Base-by-base conservation (phyloP, 2,113 vertebrate genomes). In the Apodemus sylvaticus region DNA sequence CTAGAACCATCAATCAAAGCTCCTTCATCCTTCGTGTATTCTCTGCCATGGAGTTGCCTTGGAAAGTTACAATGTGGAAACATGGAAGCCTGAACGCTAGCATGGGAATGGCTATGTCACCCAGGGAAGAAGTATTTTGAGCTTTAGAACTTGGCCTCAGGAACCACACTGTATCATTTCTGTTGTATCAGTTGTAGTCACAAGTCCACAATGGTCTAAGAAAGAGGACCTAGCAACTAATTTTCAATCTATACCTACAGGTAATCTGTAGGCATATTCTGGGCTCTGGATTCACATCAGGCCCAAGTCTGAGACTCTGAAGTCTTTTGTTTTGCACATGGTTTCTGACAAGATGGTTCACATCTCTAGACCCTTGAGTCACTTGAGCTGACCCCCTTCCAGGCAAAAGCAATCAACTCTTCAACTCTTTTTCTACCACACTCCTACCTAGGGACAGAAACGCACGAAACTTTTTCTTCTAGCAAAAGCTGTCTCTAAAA, bases 401-500 rank as follows among this genome's bases (percentile, higher is more conserved):
- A 9, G 0, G 24, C 42, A 58, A 85, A 74, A 78, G 48, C 48
- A 76, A 34, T 51, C 24, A 73, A 2, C 19, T 71, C 22, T 29
- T 78, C n/a, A 70, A 1, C 29, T 31, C 64, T 66, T 91, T 60
- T 17, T 42, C 31, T 36, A 24, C 19, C 3, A 14, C 58, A 24
- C 1, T 24, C 36, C n/a, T 4, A 90, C 10, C n/a, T 73, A 1
- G 42, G 45, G 10, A 36, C 13, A 29, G 45, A 24, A 22, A 45
- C 17, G 62, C 11, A 17, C 3, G 3, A 42, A 13, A 82, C 79
- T 12, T 53, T 36, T 29, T 31, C 58, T 62, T 64, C 62, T 20
- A 93, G 81, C 70, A 64, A 79, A 94, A 70, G 48, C 19, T 29
- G 42, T 62, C 29, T 95, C 90, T 95, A 24, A 92, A 93, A 88